phyloP scores from a whole-genome alignment of 1,140 invertebrate genomes.

The Piezodorus guildinii region DNA sequence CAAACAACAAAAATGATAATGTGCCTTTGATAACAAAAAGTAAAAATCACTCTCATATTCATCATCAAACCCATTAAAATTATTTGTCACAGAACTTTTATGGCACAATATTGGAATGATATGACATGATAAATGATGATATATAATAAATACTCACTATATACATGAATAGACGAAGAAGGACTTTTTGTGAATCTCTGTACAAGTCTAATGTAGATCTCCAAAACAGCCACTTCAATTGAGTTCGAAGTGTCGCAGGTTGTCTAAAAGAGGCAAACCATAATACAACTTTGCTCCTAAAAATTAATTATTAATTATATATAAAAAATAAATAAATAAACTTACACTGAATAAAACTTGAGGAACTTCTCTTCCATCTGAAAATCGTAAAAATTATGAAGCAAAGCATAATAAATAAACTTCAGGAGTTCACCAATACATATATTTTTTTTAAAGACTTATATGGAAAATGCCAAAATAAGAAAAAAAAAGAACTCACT shows the following conservation, averaged over 20 bases:
- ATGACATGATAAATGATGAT: background rate
- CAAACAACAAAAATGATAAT: too few species aligned
- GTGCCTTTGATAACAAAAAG: too few species aligned
- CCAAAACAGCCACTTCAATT: constrained; percentile 27
- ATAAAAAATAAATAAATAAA: constrained; percentile 31
- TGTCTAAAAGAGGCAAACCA: constrained; percentile 34
- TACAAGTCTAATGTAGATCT: constrained; percentile 36
- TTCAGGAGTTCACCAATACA: too few species aligned
- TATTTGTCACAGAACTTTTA: too few species aligned
- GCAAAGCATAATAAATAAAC: too few species aligned
- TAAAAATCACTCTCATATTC: too few species aligned
- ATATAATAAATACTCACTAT: constrained; percentile 42
- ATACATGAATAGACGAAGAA: constrained; percentile 45
- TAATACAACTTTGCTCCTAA: too few species aligned
- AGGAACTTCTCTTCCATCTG: constrained; percentile 22
- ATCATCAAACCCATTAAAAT: too few species aligned
- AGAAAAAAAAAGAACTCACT: constrained; percentile 13
- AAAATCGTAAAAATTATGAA: background rate
- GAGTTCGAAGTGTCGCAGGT: constrained; percentile 19
- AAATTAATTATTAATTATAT: background rate
- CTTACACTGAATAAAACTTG: constrained; percentile 24
- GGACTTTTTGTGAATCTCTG: constrained; percentile 42
- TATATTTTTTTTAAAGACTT: too few species aligned
- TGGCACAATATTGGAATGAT: too few species aligned
- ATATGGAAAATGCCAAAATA: background rate